Conservation (phyloP, 2,888 invertebrate genomes). For the Spicauda simplicius region DNA sequence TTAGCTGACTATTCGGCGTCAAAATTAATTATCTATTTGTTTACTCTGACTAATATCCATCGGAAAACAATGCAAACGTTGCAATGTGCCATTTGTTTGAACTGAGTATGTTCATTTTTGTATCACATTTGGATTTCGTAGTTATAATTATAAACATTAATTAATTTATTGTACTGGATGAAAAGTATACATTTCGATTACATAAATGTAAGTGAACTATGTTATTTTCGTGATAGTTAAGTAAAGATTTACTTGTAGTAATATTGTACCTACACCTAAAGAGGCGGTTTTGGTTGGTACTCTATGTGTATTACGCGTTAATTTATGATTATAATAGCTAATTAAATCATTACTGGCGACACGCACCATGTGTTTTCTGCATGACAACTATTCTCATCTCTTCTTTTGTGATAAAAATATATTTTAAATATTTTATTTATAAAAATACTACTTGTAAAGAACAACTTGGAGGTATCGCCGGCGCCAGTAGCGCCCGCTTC, state of each 20-base stretch:
- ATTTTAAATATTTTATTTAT: slow-evolving; percentile 50
- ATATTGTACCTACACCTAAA: slow-evolving; percentile 63
- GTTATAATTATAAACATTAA: slow-evolving; percentile 54
- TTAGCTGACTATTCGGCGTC: slow-evolving; percentile 78
- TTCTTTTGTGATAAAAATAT: slow-evolving; percentile 59
- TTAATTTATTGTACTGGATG: slow-evolving; percentile 59
- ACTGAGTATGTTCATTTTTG: slow-evolving; percentile 61
- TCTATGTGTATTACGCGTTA: slow-evolving; percentile 53
- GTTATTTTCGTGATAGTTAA: slow-evolving; percentile 82
- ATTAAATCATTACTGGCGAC: slow-evolving; percentile 62
- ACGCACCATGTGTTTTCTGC: slow-evolving; percentile 59
- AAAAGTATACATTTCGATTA: slow-evolving; percentile 71
- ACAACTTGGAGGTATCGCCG: slow-evolving; percentile 40
- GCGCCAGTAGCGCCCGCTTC: neutral
- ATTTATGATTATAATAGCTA: slow-evolving; percentile 47
- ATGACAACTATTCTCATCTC: slow-evolving; percentile 62
- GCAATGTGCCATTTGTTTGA: slow-evolving; percentile 81
- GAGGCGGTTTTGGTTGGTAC: slow-evolving; percentile 72
- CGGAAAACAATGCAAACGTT: slow-evolving; percentile 75
- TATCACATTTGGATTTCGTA: slow-evolving; percentile 57
- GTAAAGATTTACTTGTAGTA: slow-evolving; percentile 70
- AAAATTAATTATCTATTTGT: slow-evolving; percentile 75
- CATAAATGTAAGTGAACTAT: slow-evolving; percentile 71
- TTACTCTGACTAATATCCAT: slow-evolving; percentile 61
- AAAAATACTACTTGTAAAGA: slow-evolving; percentile 50